phyloP scores from a whole-genome alignment of 2,797 vertebrate genomes.

The Ibycter americanus region DNA sequence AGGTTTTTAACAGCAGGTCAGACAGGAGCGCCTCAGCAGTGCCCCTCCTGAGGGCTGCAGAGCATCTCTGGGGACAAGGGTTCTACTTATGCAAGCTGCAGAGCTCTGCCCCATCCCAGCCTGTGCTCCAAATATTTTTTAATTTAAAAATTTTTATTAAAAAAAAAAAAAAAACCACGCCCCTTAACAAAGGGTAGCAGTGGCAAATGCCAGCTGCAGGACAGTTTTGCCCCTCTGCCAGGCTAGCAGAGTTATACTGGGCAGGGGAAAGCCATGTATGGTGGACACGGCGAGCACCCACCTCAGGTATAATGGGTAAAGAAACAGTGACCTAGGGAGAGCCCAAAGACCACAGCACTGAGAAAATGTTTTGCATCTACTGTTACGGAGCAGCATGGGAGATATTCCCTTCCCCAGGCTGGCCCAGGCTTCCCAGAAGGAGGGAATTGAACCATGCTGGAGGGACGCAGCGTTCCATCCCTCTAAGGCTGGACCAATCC shows the following conservation, averaged over 20 bases:
- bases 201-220: neutral
- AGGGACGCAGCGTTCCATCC: rapidly evolving
- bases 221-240: neutral
- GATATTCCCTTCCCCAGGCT: neutral
- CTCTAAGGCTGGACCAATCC: neutral
- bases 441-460: neutral
- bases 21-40: neutral
- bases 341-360: neutral
- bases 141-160: neutral
- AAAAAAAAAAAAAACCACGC: neutral
- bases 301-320: rapidly evolving
- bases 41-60: neutral
- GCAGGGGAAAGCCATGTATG: rapidly evolving
- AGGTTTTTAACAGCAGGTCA: neutral
- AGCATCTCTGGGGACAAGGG: neutral
- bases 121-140: neutral
- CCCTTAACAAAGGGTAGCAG: neutral
- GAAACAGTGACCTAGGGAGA: neutral
- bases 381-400: neutral
- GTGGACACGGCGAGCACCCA: neutral
- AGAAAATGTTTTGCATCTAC: neutral
- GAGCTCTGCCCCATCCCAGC: neutral
- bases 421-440: neutral
- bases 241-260: neutral
- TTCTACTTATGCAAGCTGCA: neutral